Conservation (phyloP, 2,888 invertebrate genomes). For the Malacosoma neustria region DNA sequence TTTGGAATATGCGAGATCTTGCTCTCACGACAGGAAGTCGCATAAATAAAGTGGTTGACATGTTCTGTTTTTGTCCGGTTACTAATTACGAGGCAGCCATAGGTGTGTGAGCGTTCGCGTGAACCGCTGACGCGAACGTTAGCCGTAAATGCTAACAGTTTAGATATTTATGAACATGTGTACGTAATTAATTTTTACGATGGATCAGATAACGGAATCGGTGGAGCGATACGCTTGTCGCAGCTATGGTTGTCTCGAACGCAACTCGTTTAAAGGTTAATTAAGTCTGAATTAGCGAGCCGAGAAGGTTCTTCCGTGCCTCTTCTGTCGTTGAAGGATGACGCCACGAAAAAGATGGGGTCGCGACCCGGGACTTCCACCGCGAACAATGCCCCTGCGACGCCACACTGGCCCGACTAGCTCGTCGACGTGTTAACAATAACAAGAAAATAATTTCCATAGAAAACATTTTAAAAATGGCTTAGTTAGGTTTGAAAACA, state of each 20-base stretch:
- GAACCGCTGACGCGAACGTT: constrained; percentile 48
- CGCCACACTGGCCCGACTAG: constrained; percentile 4
- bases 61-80: constrained; percentile 52
- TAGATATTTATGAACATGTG: constrained; percentile 72
- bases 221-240: constrained; percentile 62
- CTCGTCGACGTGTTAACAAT: constrained; percentile 34
- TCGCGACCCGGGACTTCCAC: constrained; percentile 23
- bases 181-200: constrained; percentile 73
- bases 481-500: constrained; percentile 32
- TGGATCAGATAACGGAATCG: constrained; percentile 64
- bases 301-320: neutral
- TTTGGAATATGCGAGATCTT: constrained; percentile 63
- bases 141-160: constrained; percentile 62
- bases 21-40: constrained; percentile 58
- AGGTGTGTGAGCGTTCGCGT: constrained; percentile 51
- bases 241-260: constrained; percentile 36
- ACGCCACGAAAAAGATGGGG: constrained; percentile 10
- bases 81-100: constrained; percentile 46
- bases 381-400: constrained; percentile 27
- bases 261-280: constrained; percentile 48
- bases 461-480: constrained; percentile 35
- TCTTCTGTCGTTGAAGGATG: neutral
- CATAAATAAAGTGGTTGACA: constrained; percentile 68
- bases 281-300: constrained; percentile 40
- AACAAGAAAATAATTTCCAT: constrained; percentile 34